Evolutionary conservation across 1,140 invertebrate species (phyloP).

Genomic region (Gonatopus flavifemur): DNA sequence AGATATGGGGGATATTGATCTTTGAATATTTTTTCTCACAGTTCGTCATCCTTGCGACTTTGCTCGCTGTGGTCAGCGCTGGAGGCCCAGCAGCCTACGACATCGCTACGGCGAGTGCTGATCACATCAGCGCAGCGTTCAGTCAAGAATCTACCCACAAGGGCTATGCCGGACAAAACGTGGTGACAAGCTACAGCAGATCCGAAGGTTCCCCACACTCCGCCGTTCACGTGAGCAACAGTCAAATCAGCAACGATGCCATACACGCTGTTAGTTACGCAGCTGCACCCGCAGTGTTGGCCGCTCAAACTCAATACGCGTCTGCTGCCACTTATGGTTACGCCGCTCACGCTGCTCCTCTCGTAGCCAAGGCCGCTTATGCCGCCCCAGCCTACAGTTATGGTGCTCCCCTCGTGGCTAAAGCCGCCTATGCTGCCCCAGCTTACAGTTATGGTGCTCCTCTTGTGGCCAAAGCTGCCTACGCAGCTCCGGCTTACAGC

Average conservation of each 20-base stretch:
- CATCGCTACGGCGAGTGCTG: slow-evolving; percentile 54
- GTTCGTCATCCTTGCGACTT: slow-evolving; percentile 40
- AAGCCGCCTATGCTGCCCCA: neutral
- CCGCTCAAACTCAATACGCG: slow-evolving; percentile 16
- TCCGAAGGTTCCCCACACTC: slow-evolving; percentile 60
- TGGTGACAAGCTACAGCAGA: slow-evolving; percentile 57
- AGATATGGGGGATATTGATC: too few species aligned
- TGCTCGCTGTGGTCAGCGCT: slow-evolving; percentile 42
- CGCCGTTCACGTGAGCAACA: slow-evolving; percentile 58
- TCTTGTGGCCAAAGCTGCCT: slow-evolving; percentile 21
- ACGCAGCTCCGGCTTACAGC: slow-evolving; percentile 2
- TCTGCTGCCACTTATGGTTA: slow-evolving; percentile 26
- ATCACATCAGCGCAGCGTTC: slow-evolving; percentile 55
- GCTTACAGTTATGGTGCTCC: slow-evolving; percentile 25
- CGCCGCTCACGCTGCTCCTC: slow-evolving; percentile 25
- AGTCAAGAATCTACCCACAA: slow-evolving; percentile 62
- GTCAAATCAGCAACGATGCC: slow-evolving; percentile 59
- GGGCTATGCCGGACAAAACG: slow-evolving; percentile 58
- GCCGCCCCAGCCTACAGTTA: neutral
- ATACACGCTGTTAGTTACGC: slow-evolving; percentile 19
- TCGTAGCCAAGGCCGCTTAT: slow-evolving; percentile 18
- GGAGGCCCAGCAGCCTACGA: slow-evolving; percentile 59
- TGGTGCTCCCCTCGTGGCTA: slow-evolving; percentile 30
- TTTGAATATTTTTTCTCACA: slow-evolving; percentile 23
- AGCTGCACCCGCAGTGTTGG: slow-evolving; percentile 27